Evolutionary conservation across 2,113 vertebrate species (phyloP), one percentile per base, ranked within the genome.

Genomic region (Crotalus viridis): DNA sequence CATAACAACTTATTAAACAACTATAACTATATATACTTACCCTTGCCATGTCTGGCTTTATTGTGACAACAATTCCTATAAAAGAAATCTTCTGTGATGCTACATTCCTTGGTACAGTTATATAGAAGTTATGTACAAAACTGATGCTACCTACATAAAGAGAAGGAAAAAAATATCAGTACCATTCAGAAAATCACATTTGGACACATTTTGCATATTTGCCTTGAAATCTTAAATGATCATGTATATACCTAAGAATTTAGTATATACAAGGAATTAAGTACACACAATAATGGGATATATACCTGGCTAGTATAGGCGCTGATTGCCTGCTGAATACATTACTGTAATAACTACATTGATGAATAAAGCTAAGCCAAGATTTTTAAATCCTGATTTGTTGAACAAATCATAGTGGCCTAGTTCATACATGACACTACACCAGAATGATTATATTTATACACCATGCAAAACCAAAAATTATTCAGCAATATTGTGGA

Each of bases 31-130:
- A n/a, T 81, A 33, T 2, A 97, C 98, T 97, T 96, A 98, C 98
- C 97, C 97, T 98, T 94, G 97, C 97, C 98, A 98, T 98, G 55
- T 94, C 95, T 96, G 95, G 93, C 81, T 93, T 94, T 92, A 81
- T 92, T 93, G 69, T 15, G 52, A 95, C 88, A 33, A 94, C 96
- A 94, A 28, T 94, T 95, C 91, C 96, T 93, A 85, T 96, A 95
- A 94, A 97, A 95, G 94, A 96, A 96, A 95, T 96, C 95, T 95
- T 98, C 97, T 95, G 33, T 69, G 64, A 69, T 69, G 95, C 97
- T 96, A 98, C 96, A 97, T 98, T 97, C 93, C 96, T 97, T 95
- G 97, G 95, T 96, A 97, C 96, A 69, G 10, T 69, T 33, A 69
- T 69, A 91, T 95, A 96, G 4, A 95, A 96, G 92, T 59, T 21